Evolutionary conservation across 2,797 vertebrate species (phyloP).

Genomic region (Choloepus didactylus): DNA sequence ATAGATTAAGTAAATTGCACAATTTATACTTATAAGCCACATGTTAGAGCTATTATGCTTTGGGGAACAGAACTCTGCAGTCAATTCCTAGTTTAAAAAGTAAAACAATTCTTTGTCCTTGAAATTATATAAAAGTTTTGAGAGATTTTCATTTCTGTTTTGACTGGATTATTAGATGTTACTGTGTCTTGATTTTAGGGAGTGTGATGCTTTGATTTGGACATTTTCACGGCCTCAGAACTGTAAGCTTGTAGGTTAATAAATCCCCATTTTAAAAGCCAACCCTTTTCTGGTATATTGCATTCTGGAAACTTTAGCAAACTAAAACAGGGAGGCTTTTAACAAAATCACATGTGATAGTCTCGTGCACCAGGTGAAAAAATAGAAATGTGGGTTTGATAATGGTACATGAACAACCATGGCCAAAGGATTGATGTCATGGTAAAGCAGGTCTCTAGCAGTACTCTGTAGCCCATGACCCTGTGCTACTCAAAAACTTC

Average conservation of each 20-base stretch:
- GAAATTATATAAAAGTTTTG: constrained; percentile 13
- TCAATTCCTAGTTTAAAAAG: constrained; percentile 41
- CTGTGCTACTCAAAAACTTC: not conserved
- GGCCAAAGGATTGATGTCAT: not conserved
- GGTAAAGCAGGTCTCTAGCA: not conserved
- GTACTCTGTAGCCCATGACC: not conserved
- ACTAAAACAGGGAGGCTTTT: not conserved
- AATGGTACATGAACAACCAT: not conserved
- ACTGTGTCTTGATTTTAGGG: constrained; percentile 8
- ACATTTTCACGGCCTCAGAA: no score
- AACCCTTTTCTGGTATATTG: no score
- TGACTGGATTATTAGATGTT: constrained; percentile 30
- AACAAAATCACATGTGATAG: not conserved
- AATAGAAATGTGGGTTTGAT: not conserved
- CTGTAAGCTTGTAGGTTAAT: no score
- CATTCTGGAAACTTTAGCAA: no score
- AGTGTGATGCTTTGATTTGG: no score
- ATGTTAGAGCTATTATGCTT: constrained; percentile 21
- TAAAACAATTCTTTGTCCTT: not conserved
- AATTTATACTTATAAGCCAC: not conserved
- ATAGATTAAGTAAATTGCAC: not conserved
- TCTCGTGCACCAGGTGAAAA: constrained; percentile 6
- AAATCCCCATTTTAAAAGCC: no score
- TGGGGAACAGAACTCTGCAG: not conserved
- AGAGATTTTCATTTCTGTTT: constrained; percentile 46